These are phyloP conservation scores for Gephyroberyx darwinii DNA, from an alignment of 2,797 vertebrate species.

Conservation along the genomic window DNA sequence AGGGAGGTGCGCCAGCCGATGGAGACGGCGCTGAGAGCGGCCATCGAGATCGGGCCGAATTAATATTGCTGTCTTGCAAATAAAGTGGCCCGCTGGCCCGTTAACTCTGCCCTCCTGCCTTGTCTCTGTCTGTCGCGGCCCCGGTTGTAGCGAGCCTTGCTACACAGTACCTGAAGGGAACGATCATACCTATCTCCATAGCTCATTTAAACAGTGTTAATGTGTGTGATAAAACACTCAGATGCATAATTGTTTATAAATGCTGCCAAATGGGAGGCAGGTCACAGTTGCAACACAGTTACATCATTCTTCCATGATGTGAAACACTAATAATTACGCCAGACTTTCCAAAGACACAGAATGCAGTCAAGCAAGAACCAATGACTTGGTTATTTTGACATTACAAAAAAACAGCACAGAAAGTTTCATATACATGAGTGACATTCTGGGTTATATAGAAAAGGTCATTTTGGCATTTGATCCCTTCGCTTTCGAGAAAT, in stretches of 20 bases:
- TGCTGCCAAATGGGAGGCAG: too few species aligned
- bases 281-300: neutral
- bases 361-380: slow-evolving; percentile 7
- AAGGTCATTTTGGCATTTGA: neutral
- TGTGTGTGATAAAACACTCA: slow-evolving; percentile 29
- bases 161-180: slow-evolving; percentile 26
- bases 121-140: too few species aligned
- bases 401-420: neutral
- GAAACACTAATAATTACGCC: slow-evolving; percentile 3
- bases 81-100: too few species aligned
- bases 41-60: too few species aligned
- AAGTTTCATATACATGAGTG: neutral
- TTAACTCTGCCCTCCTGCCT: too few species aligned
- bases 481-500: neutral
- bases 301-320: slow-evolving; percentile 32
- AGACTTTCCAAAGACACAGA: neutral
- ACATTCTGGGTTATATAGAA: neutral
- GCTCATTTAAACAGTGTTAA: slow-evolving; percentile 33
- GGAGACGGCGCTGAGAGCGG: too few species aligned
- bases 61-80: too few species aligned
- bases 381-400: too few species aligned
- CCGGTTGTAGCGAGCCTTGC: too few species aligned
- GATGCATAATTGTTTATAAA: slow-evolving; percentile 21
- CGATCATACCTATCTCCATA: slow-evolving; percentile 34
- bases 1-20: too few species aligned